phyloP scores from a whole-genome alignment of 2,888 invertebrate species.

The Cantharis lateralis region DNA sequence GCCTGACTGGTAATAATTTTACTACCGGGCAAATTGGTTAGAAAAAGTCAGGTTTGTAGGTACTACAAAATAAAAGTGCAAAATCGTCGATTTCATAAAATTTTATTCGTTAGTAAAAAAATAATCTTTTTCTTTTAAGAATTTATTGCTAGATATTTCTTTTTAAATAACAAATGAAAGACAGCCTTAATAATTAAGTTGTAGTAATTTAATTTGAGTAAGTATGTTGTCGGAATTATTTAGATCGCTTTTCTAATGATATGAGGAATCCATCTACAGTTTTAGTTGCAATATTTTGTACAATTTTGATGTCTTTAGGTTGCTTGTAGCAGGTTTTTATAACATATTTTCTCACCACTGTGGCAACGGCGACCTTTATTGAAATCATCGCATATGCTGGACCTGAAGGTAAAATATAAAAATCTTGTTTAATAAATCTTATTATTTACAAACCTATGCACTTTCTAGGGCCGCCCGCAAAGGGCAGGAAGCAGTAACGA shows the following conservation, averaged over 20 bases:
- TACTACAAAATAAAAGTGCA: too few relatives aligned
- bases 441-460: background rate
- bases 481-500: constrained; percentile 4
- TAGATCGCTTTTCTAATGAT: background rate
- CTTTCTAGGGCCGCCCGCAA: background rate
- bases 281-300: background rate
- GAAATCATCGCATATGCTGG: background rate
- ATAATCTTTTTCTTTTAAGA: too few relatives aligned
- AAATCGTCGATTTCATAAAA: too few relatives aligned
- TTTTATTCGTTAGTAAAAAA: too few relatives aligned
- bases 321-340: background rate
- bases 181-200: too few relatives aligned
- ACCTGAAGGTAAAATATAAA: background rate
- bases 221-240: too few relatives aligned
- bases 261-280: background rate
- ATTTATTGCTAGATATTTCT: too few relatives aligned
- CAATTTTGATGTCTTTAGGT: background rate
- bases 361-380: background rate
- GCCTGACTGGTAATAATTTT: too few relatives aligned
- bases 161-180: too few relatives aligned
- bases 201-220: too few relatives aligned
- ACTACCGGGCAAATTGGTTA: too few relatives aligned
- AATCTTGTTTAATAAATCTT: background rate
- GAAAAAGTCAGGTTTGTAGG: too few relatives aligned
- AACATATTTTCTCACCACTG: background rate